Evolutionary conservation across 2,113 vertebrate genomes (phyloP).

Genomic region (Bathybates hornii): DNA sequence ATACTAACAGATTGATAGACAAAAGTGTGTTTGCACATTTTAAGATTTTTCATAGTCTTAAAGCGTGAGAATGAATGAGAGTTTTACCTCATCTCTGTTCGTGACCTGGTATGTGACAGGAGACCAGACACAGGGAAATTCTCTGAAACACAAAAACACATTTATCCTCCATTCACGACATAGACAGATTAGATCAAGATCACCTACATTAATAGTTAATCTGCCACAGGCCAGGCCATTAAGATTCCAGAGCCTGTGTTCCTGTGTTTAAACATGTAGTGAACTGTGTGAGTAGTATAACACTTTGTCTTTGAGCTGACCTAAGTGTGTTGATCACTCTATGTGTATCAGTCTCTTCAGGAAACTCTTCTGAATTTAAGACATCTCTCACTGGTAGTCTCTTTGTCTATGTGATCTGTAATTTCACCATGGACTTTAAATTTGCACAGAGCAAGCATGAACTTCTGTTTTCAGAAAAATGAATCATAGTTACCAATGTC

Average conservation of each 20-base stretch:
- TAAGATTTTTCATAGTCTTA: neutral
- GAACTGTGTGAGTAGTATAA: neutral
- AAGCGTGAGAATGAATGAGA: neutral
- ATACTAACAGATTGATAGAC: neutral
- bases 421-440: neutral
- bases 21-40: neutral
- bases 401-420: neutral
- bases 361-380: neutral
- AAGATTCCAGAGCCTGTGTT: neutral
- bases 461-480: neutral
- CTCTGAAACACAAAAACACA: neutral
- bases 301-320: neutral
- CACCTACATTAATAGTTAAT: neutral
- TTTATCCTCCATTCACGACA: neutral
- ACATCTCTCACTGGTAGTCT: neutral
- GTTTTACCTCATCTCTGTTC: neutral
- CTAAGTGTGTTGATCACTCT: neutral
- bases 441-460: neutral
- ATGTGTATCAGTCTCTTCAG: neutral
- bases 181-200: neutral
- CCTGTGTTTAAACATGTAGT: neutral
- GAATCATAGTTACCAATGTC: slow-evolving; percentile 11
- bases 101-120: neutral
- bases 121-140: slow-evolving; percentile 4
- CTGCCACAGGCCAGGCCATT: neutral